These are phyloP conservation scores for Agriopis aurantiaria DNA, from an alignment of 2,888 invertebrate genomes.

Conservation along the genomic window DNA sequence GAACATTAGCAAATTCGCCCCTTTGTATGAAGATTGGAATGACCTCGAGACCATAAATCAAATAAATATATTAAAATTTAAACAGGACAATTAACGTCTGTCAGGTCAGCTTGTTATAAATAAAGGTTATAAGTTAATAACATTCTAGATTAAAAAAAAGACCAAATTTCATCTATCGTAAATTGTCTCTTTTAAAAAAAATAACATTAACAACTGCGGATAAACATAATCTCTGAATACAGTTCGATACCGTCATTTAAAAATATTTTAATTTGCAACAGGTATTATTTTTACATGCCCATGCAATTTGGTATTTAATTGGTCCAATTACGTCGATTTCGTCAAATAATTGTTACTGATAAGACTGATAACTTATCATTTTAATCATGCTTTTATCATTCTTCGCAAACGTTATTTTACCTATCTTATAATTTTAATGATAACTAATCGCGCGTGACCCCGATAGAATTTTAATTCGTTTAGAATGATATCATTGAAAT, in stretches of 20 bases:
- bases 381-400: conserved; percentile 13
- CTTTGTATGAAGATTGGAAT: no score
- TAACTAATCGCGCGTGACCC: conserved; percentile 19
- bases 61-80: no score
- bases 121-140: not conserved
- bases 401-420: not conserved
- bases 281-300: not conserved
- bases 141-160: not conserved
- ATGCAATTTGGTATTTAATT: not conserved
- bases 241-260: not conserved
- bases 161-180: not conserved
- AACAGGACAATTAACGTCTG: no score
- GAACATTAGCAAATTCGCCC: no score
- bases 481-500: conserved; percentile 9
- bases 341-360: conserved; percentile 5
- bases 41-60: no score
- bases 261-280: not conserved
- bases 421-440: conserved; percentile 28
- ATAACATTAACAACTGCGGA: not conserved
- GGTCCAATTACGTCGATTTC: conserved; percentile 14
- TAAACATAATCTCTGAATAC: not conserved
- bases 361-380: conserved; percentile 16
- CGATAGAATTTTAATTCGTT: conserved; percentile 30
- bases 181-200: not conserved
- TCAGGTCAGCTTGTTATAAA: no score